Conservation (phyloP, 2,888 invertebrate species). For the Megamerina dolium region DNA sequence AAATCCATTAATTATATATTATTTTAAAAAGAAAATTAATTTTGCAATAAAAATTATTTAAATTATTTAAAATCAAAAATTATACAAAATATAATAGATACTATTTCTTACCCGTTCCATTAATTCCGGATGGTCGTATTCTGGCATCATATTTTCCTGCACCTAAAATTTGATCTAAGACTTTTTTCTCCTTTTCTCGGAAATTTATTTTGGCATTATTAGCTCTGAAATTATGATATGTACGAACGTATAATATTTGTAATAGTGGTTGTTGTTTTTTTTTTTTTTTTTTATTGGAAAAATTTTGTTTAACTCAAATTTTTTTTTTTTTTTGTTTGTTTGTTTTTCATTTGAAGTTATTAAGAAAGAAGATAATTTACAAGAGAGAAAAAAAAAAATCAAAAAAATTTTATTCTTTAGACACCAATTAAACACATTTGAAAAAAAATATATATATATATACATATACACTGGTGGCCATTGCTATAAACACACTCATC, state of each 20-base stretch:
- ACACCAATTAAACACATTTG: no score
- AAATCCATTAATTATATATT: no score
- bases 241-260: slow-evolving; percentile 43
- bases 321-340: slow-evolving; percentile 4
- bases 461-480: no score
- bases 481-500: no score
- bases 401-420: no score
- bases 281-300: slow-evolving; percentile 13
- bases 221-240: slow-evolving; percentile 58
- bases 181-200: slow-evolving; percentile 90
- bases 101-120: slow-evolving; percentile 75
- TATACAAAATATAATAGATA: no score
- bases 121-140: slow-evolving; percentile 87
- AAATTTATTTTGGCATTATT: slow-evolving; percentile 80
- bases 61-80: slow-evolving; percentile 9
- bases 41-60: no score
- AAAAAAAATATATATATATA: no score
- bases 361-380: slow-evolving; percentile 20
- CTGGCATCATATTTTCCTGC: slow-evolving; percentile 87
- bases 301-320: slow-evolving; percentile 9
- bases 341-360: slow-evolving; percentile 10
- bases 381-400: slow-evolving; percentile 4
- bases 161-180: slow-evolving; percentile 87
- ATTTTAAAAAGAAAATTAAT: no score
- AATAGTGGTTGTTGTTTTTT: slow-evolving; percentile 19